phyloP scores from a whole-genome alignment of 2,113 vertebrate genomes.

The Tiliqua scincoides region DNA sequence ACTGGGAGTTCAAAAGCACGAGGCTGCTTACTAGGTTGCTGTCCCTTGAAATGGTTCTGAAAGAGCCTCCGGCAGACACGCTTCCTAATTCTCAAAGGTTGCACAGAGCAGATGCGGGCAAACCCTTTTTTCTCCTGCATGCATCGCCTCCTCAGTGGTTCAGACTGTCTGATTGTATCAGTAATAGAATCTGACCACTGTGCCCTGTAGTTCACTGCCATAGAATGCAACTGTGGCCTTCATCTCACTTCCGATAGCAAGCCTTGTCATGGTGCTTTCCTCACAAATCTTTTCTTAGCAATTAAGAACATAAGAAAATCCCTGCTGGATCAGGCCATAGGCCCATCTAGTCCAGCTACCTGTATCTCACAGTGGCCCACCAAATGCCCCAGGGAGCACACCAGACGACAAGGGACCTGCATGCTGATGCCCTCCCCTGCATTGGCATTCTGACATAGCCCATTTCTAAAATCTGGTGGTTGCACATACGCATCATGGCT shows the following conservation, averaged over 20 bases:
- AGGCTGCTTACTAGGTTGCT: background rate
- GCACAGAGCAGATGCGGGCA: background rate
- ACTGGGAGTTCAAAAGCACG: background rate
- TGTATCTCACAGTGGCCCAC: no score
- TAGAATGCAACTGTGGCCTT: background rate
- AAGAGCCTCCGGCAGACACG: background rate
- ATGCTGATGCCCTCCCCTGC: no score
- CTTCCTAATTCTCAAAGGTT: background rate
- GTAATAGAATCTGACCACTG: background rate
- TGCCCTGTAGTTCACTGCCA: background rate
- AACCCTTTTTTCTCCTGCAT: background rate
- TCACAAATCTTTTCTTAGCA: background rate
- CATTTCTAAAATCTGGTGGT: no score
- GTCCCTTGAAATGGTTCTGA: slow-evolving; percentile 13
- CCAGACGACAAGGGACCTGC: no score
- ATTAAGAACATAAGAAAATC: no score
- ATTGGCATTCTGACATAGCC: no score
- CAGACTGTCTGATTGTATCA: background rate
- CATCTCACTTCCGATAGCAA: background rate
- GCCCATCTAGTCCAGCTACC: no score
- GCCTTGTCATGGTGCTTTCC: background rate
- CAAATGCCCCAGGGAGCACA: no score
- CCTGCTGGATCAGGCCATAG: no score
- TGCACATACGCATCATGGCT: no score
- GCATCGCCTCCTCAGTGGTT: background rate